Conservation (phyloP, 92 coral and sea anemone genomes). For the Parazoanthus atlanticus region DNA sequence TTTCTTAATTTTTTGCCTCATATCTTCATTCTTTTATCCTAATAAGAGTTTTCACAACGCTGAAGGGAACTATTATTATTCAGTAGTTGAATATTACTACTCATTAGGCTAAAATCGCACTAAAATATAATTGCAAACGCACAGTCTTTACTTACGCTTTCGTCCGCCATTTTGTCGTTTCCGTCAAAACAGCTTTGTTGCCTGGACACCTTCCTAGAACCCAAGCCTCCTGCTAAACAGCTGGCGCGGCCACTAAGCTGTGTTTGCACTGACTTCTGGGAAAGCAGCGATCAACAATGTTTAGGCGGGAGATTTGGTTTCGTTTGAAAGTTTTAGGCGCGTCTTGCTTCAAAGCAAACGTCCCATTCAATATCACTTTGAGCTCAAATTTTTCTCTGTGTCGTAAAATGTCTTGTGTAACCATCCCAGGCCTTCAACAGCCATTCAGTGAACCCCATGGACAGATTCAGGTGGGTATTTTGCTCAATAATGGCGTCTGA, state of each 20-base stretch:
- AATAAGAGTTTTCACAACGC: too few relatives aligned
- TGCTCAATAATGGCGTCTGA: constrained; percentile 3
- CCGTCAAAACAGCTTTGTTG: constrained; percentile 46
- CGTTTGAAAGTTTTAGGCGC: constrained; percentile 70
- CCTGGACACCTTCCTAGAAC: constrained; percentile 40
- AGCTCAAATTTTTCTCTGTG: constrained; percentile 40
- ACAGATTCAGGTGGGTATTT: constrained; percentile 79
- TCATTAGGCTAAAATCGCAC: not conserved
- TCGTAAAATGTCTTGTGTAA: constrained; percentile 88
- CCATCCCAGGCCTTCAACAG: constrained; percentile 79
- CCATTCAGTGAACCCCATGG: constrained; percentile 70
- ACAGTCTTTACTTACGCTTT: constrained; percentile 2
- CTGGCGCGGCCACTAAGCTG: constrained; percentile 21
- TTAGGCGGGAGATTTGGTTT: constrained; percentile 82
- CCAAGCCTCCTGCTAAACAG: not conserved
- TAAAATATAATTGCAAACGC: not conserved
- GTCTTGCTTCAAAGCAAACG: constrained; percentile 42
- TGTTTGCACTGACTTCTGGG: constrained; percentile 20
- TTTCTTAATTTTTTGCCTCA: too few relatives aligned
- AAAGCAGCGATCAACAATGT: constrained; percentile 41
- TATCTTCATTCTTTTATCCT: too few relatives aligned
- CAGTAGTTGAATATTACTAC: not conserved
- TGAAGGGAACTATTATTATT: too few relatives aligned
- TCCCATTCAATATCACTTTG: constrained; percentile 20
- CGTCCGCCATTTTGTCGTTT: constrained; percentile 77